These are phyloP conservation scores for Metopia argyrocephala DNA, from an alignment of 2,888 invertebrate genomes.

Conservation along the genomic window DNA sequence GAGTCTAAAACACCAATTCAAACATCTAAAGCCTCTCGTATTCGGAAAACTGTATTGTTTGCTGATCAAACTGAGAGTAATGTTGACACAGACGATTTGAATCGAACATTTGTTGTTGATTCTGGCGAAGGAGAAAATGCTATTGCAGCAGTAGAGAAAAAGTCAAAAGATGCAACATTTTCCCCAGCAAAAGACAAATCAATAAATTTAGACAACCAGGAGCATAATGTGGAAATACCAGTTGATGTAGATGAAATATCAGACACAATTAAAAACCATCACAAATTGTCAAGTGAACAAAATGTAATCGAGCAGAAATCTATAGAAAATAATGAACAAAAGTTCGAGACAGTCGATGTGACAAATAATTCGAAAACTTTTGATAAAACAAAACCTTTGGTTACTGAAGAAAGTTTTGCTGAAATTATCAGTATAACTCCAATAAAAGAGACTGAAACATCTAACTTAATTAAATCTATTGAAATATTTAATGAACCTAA, in stretches of 20 bases:
- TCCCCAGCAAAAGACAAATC: constrained; percentile 55
- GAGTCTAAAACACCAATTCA: not conserved
- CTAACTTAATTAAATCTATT: not conserved
- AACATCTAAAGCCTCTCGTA: constrained; percentile 22
- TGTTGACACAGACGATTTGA: constrained; percentile 63
- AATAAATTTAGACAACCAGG: not conserved
- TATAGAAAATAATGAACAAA: not conserved
- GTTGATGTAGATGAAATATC: constrained; percentile 58
- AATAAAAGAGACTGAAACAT: not conserved
- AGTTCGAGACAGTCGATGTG: not conserved
- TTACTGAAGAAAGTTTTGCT: constrained; percentile 57
- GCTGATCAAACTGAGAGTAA: constrained; percentile 26
- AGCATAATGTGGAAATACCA: constrained; percentile 42
- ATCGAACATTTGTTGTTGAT: constrained; percentile 69
- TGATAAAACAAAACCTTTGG: not conserved
- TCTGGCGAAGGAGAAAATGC: constrained; percentile 56
- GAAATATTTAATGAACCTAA: not conserved
- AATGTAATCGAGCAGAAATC: not conserved
- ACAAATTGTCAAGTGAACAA: not conserved
- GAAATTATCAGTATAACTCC: constrained; percentile 30
- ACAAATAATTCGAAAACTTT: not conserved
- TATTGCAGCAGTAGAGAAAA: not conserved
- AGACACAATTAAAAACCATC: not conserved
- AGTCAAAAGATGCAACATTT: constrained; percentile 53
- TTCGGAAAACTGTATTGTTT: constrained; percentile 36